A percentile compares a stretch with the other conserved stretches of the same genome.
Conservation (phyloP, 2,113 vertebrate genomes). For the Canis aureus region DNA sequence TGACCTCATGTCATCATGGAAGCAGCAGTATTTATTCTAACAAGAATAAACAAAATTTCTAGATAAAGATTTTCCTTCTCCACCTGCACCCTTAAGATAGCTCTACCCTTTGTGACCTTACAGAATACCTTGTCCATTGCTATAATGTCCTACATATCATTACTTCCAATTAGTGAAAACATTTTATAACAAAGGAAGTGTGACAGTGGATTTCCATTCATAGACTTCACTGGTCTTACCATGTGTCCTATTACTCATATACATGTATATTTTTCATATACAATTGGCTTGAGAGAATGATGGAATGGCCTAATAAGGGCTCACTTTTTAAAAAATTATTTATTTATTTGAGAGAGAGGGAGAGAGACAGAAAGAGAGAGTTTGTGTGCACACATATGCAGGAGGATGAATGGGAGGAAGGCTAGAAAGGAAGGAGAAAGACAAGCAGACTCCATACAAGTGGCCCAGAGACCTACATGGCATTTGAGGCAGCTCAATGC, state of each 20-base stretch:
- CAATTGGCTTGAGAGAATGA: not conserved
- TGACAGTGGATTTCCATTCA: not conserved
- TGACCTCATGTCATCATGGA: not conserved
- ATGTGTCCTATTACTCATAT: not conserved
- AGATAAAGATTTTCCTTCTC: not conserved
- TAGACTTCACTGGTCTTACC: not conserved
- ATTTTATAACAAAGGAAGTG: conserved; percentile 44
- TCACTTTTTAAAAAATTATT: not conserved
- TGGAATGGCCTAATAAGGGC: not conserved
- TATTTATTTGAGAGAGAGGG: not conserved
- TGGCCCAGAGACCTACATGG: not conserved
- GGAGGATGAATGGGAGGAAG: not conserved
- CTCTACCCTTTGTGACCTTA: not conserved
- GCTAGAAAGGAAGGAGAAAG: not conserved
- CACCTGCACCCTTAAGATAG: not conserved
- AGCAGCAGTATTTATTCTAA: not conserved
- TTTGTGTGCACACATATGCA: not conserved
- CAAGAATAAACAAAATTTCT: not conserved
- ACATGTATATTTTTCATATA: not conserved
- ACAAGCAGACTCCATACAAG: not conserved
- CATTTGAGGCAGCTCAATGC: not conserved
- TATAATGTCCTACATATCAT: not conserved
- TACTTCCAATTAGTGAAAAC: not conserved
- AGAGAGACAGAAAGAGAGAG: not conserved
- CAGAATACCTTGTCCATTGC: not conserved